These are phyloP conservation scores for Lithophane ornitopus DNA, from an alignment of 2,888 invertebrate genomes.

Conservation along the genomic window DNA sequence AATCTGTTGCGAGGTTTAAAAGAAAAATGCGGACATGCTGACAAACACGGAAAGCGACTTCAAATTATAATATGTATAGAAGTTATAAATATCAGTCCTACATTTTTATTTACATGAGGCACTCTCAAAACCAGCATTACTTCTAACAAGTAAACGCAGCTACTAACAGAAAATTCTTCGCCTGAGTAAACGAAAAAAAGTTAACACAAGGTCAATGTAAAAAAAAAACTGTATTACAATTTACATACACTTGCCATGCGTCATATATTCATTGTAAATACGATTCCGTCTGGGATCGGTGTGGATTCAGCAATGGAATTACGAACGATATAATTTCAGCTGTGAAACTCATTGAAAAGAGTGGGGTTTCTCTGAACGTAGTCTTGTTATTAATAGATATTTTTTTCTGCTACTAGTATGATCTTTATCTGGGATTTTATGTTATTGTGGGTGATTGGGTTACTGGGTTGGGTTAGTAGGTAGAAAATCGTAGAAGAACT, in stretches of 20 bases:
- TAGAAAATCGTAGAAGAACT: neutral
- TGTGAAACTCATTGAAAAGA: constrained; percentile 16
- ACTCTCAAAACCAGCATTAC: neutral
- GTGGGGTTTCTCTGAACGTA: neutral
- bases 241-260: constrained; percentile 18
- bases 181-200: constrained; percentile 16
- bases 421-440: constrained; percentile 14
- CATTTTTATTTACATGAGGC: neutral
- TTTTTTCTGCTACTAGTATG: neutral
- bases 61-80: too few relatives aligned
- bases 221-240: constrained; percentile 24
- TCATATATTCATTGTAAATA: constrained; percentile 34
- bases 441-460: constrained; percentile 12
- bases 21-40: too few relatives aligned
- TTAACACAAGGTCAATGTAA: constrained; percentile 21
- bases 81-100: neutral
- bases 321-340: neutral
- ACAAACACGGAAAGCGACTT: too few relatives aligned
- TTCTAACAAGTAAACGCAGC: neutral
- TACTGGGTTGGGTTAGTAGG: neutral
- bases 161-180: neutral
- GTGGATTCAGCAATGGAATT: constrained; percentile 4
- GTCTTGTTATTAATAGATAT: constrained; percentile 5
- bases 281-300: constrained; percentile 14
- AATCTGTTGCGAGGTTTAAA: too few relatives aligned